Evolutionary conservation across 2,888 invertebrate genomes (phyloP), one percentile per base, ranked within the genome.

Genomic region (Hyppa rectilinea): DNA sequence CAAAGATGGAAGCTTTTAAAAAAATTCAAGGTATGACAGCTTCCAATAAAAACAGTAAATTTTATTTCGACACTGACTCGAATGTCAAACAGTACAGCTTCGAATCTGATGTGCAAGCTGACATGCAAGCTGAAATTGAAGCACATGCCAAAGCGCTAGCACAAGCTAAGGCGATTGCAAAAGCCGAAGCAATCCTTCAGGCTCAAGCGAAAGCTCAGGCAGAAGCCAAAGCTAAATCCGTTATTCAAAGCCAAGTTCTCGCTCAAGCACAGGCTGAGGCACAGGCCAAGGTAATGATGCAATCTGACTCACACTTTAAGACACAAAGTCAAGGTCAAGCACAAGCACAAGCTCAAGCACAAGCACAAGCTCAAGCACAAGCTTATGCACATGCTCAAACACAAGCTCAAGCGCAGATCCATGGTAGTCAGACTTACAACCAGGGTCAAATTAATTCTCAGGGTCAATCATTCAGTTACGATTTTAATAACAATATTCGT

Each of bases 21-120:
- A 55, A 47, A 38, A 6, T 20, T 49, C 36, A 49, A 23, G n/a
- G 26, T n/a, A 12, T 36, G 31, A 12, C 9, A 23, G 9, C 55
- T 2, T 34, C n/a, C 5, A 31, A 26, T 4, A 60, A 49, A 59
- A 50, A 49, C 2, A 38, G 7, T 29, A 20, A 70, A 20, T 26
- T 31, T 45, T 6, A 31, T 71, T 45, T 53, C 0, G 9, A 55
- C 4, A 70, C 38, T 34, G 26, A 36, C 43, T 36, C 29, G 12
- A 68, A 70, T 43, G 4, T 17, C 17, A 70, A 68, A 29, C 70
- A 68, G 20, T 29, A 52, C 9, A 70, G 12, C 4, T 53, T 36
- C n/a, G 40, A 70, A 2, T 17, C 34, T 9, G n/a, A 47, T 17
- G 6, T 38, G 10, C 34, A 70, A 31, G 23, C 20, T 47, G 14